Conservation (phyloP, 2,797 vertebrate genomes). For the Holocentrus rufus region DNA sequence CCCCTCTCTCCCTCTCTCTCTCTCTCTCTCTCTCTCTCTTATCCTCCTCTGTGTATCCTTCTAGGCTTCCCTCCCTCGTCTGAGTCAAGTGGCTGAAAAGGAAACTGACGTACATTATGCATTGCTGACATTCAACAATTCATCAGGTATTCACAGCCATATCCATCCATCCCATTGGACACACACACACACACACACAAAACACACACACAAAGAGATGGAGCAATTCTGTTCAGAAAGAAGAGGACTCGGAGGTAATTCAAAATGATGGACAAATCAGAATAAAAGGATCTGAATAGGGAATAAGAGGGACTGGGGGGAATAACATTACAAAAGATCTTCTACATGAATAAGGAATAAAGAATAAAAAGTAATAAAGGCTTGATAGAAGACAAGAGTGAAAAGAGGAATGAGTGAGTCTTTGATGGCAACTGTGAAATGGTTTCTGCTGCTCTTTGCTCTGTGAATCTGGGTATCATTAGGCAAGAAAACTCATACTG, state of each 20-base stretch:
- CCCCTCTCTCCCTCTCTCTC: not conserved
- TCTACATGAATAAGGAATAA: conserved; percentile 57
- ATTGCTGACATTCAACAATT: conserved; percentile 46
- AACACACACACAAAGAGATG: conserved; percentile 2
- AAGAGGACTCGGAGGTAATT: conserved; percentile 48
- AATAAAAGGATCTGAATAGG: conserved; percentile 50
- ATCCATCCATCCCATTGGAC: conserved; percentile 14
- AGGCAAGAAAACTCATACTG: conserved; percentile 2
- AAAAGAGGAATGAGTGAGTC: conserved; percentile 37
- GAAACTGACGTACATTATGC: conserved; percentile 46
- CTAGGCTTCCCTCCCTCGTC: conserved; percentile 10
- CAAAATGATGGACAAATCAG: conserved; percentile 39
- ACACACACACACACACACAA: not conserved
- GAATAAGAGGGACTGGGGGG: conserved; percentile 34
- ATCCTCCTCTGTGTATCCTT: not conserved
- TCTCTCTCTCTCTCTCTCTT: conserved; percentile 7
- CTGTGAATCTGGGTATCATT: conserved; percentile 11
- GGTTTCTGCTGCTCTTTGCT: conserved; percentile 22
- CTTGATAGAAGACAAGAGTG: conserved; percentile 47
- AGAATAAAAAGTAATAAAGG: conserved; percentile 47
- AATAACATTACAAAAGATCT: conserved; percentile 53
- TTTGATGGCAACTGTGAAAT: conserved; percentile 55
- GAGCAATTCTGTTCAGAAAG: conserved; percentile 33
- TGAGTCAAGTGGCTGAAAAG: conserved; percentile 26
- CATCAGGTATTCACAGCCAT: conserved; percentile 59